These are phyloP conservation scores for Eupeodes luniger DNA, from an alignment of 2,888 invertebrate species.

Conservation along the genomic window DNA sequence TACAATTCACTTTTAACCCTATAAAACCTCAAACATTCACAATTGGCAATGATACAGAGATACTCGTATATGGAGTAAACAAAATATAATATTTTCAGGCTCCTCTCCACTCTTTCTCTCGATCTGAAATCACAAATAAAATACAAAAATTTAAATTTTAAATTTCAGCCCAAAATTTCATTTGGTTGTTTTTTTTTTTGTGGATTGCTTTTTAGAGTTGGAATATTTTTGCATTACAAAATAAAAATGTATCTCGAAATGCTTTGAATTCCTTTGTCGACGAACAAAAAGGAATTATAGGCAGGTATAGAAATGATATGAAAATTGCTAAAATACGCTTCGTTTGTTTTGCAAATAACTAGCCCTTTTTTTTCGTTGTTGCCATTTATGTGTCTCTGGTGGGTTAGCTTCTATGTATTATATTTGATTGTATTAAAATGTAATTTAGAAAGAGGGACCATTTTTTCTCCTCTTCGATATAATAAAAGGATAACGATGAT, in stretches of 20 bases:
- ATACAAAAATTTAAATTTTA: neutral
- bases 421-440: constrained; percentile 3
- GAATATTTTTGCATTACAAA: neutral
- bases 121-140: neutral
- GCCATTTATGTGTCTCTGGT: neutral
- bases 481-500: neutral
- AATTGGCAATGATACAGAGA: constrained; percentile 19
- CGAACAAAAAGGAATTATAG: neutral
- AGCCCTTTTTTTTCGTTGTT: neutral
- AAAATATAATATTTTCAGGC: neutral
- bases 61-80: neutral
- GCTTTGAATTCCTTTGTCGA: constrained; percentile 20
- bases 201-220: constrained; percentile 1
- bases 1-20: constrained; percentile 21
- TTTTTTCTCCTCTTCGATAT: neutral
- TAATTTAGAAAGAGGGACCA: neutral
- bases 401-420: neutral
- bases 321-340: constrained; percentile 22
- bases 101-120: too few species aligned
- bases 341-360: constrained; percentile 15
- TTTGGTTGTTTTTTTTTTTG: neutral
- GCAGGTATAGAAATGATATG: neutral
- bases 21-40: constrained; percentile 27
- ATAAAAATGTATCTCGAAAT: neutral
- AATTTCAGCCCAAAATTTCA: neutral